Evolutionary conservation across 92 coral and sea anemone genomes (phyloP), one percentile per base, ranked within the genome.

Genomic region (Anthopleura xanthogrammica): DNA sequence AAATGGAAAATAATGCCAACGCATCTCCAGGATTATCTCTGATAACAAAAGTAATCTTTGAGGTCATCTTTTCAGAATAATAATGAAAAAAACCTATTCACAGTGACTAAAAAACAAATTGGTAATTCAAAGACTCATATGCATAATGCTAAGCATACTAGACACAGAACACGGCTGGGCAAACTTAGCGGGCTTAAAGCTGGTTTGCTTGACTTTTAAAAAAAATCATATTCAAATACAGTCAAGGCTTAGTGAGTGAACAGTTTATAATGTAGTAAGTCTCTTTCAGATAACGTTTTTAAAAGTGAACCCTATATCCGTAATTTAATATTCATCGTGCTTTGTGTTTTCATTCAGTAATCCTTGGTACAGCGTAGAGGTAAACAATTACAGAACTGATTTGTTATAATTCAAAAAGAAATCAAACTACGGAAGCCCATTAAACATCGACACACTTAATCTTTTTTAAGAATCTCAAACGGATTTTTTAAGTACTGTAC

Each of bases 1-100:
- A 12, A 68, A 36, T 68, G 41, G 70, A 68, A 8, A 24, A 29
- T 68, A 68, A 68, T 68, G 74, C 74, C 74, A 29, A 68, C 74
- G 16, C 16, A 68, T 68, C 74, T 68, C 14, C 5, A 24, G 1
- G 74, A 68, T 68, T 68, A 68, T 23, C 74, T 68, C 74, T 68
- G 74, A 68, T 68, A 29, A 68, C 42, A 68, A 68, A 68, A 36
- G 74, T 68, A 68, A 68, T 68, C 41, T 68, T 68, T 23, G 74
- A 29, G 74, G 42, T 68, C 41, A 68, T 36, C 74, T 68, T 68
- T 68, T 68, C 36, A 29, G 16, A 29, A 68, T 12, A 68, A 68
- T 13, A 68, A 68, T 62, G 29, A 36, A 68, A 68, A 68, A 68
- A 23, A 23, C n/a, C 36, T n/a, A 68, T 36, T 68, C 70, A 14